Percentiles rank a stretch among this genome's conserved stretches.
Conservation (phyloP, 2,888 invertebrate genomes). For the Phyto melanocephala region DNA sequence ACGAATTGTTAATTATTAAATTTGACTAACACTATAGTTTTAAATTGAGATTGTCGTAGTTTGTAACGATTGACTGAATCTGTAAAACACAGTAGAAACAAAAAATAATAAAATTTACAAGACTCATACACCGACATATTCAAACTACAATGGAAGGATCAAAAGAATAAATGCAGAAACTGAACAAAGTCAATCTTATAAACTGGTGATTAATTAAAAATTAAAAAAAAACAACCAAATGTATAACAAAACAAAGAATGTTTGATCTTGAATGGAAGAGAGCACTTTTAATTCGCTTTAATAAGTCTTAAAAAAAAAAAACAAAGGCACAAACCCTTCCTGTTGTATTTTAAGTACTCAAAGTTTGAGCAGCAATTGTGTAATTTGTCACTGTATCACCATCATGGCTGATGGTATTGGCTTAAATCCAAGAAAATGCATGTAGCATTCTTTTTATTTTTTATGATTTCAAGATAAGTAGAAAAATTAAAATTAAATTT, state of each 20-base stretch:
- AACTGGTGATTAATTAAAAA: constrained; percentile 44
- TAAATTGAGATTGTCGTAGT: background rate
- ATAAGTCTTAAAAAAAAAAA: too few species aligned
- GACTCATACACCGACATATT: background rate
- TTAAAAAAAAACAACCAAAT: constrained; percentile 13
- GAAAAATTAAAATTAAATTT: too few species aligned
- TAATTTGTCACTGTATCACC: constrained; percentile 10
- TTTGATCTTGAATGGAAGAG: background rate
- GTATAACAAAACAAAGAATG: background rate
- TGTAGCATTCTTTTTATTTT: background rate
- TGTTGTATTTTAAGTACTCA: background rate
- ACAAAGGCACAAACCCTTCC: background rate
- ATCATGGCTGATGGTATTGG: background rate
- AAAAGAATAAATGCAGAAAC: background rate
- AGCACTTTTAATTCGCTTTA: background rate
- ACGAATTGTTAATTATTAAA: background rate
- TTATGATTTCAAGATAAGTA: too few species aligned
- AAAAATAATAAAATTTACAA: background rate
- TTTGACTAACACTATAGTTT: background rate
- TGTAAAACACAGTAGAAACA: background rate
- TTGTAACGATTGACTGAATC: constrained; percentile 14
- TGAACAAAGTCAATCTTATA: constrained; percentile 6
- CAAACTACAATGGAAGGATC: background rate
- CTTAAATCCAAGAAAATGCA: background rate
- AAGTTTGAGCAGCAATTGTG: background rate